Conservation (phyloP, 2,797 vertebrate genomes). For the Sitta carolinensis region DNA sequence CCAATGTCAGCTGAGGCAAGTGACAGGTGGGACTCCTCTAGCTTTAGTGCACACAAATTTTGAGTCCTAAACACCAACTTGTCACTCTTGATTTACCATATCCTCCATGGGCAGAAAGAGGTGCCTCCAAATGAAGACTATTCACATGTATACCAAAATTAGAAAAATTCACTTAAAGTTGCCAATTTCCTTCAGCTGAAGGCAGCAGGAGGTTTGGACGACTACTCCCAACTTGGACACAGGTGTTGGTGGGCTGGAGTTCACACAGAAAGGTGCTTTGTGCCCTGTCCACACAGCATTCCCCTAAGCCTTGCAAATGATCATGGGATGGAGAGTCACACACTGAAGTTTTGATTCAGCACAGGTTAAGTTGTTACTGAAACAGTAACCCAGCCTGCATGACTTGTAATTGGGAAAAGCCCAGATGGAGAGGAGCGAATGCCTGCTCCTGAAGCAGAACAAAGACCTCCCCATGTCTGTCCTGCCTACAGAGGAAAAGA, state of each 20-base stretch:
- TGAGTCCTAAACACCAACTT: background rate
- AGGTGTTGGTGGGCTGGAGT: background rate
- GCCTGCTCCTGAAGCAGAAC: background rate
- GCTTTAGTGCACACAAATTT: background rate
- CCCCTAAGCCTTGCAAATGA: background rate
- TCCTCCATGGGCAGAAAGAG: background rate
- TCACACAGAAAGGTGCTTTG: background rate
- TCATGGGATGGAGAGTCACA: background rate
- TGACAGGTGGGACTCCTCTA: background rate
- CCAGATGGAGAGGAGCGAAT: background rate
- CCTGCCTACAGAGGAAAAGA: background rate
- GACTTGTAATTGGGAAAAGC: background rate
- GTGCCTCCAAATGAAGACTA: background rate
- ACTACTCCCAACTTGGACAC: background rate
- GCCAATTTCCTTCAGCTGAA: background rate
- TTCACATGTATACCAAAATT: background rate
- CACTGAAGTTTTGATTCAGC: background rate
- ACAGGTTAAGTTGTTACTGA: background rate
- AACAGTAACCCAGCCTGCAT: background rate
- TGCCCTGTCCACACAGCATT: fast-evolving
- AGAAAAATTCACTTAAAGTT: background rate
- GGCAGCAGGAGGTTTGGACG: background rate
- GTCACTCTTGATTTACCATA: background rate
- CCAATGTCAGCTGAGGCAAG: background rate
- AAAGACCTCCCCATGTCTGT: background rate